Percentiles rank a stretch among this genome's conserved stretches.
phyloP scores from a whole-genome alignment of 2,113 vertebrate genomes.

The Anolis sagrei region DNA sequence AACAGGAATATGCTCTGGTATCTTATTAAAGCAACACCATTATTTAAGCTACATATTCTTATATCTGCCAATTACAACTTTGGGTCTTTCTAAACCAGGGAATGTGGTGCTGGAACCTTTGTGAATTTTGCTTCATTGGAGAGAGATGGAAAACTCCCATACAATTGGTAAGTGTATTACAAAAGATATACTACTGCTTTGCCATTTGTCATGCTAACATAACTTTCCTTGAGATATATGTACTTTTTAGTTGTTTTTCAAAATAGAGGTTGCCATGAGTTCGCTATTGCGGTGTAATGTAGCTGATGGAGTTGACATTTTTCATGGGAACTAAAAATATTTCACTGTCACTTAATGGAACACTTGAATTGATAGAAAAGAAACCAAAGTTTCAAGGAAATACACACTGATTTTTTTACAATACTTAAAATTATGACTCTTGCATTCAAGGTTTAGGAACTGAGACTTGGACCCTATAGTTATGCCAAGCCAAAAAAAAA shows the following conservation, averaged over 20 bases:
- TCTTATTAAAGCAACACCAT: not conserved
- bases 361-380: not conserved
- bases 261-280: not conserved
- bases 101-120: constrained; percentile 94
- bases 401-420: not conserved
- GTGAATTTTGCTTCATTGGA: constrained; percentile 97
- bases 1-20: not conserved
- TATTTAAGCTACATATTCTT: not conserved
- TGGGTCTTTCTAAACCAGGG: constrained; percentile 78
- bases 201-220: not conserved
- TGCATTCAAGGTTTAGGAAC: not conserved
- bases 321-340: not conserved
- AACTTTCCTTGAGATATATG: constrained; percentile 18
- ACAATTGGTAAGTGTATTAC: constrained; percentile 89
- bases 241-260: not conserved
- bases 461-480: not conserved
- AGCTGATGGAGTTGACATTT: not conserved
- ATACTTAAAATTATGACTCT: not conserved
- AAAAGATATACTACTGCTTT: constrained; percentile 16
- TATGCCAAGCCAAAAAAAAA: not conserved
- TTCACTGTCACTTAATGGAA: not conserved
- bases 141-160: constrained; percentile 93
- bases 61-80: constrained; percentile 31
- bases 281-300: not conserved
- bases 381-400: not conserved